Evolutionary conservation across 2,113 vertebrate species (phyloP), one percentile per base, ranked within the genome.

Genomic region (Podiceps cristatus): DNA sequence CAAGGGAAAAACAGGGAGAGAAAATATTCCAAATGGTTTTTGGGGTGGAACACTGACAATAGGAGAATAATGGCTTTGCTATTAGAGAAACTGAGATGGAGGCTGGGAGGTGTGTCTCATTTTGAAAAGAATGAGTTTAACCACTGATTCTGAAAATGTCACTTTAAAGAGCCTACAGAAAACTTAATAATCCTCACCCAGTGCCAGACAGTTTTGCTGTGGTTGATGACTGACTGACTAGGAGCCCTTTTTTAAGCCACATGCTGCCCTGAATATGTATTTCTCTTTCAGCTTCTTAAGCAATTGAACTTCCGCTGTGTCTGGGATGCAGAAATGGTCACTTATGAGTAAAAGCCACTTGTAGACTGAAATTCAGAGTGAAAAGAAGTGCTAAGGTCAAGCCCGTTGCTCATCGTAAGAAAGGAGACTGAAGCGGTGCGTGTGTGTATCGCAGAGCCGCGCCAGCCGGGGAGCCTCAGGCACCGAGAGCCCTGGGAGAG

Each of bases 101-200:
- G 53, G 33, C 82, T 92, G 47, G 53, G 74, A 86, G 69, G 55
- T 72, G 12, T 33, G 13, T 11, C 67, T 81, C 11, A 1, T 89
- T n/a, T 69, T 7, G 2, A 78, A 92, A 91, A 91, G 90, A 96
- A 67, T 67, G 12, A 85, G 80, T 87, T 94, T 83, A 97, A 88
- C 52, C 49, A 63, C 68, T 24, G 10, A 91, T 87, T 96, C 82
- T 89, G 90, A 85, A 97, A 94, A 91, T 71, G 72, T 90, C 78
- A 27, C 79, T 97, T 96, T 79, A 92, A 95, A 95, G 49, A 94
- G 68, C 40, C 95, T 84, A 29, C 44, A 83, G 49, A 80, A 87
- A 95, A 91, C 66, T 49, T 93, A 96, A 95, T 97, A 76, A 96
- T 96, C 89, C 62, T 94, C 74, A 86, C 75, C 63, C 75, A 66